A percentile compares a stretch with the other conserved stretches of the same genome.
These are phyloP conservation scores for Eidolon dupreanum DNA, from an alignment of 2,797 vertebrate species.

Conservation along the genomic window DNA sequence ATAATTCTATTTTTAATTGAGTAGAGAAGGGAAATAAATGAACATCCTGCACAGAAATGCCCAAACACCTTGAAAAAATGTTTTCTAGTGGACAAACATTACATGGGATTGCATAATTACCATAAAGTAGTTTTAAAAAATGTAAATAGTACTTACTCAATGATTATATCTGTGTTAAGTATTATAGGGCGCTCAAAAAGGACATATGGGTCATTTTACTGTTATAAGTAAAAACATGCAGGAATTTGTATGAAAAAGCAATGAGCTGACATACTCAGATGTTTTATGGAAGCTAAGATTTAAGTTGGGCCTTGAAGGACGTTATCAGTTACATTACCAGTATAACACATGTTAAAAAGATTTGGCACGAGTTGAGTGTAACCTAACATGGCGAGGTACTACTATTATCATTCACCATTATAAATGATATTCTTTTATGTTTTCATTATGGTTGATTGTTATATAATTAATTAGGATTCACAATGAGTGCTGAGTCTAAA, in stretches of 20 bases:
- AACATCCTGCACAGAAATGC: background rate
- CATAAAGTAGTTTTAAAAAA: background rate
- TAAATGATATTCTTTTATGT: background rate
- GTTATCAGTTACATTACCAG: background rate
- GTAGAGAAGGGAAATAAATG: background rate
- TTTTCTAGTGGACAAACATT: background rate
- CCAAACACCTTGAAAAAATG: background rate
- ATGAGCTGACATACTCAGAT: background rate
- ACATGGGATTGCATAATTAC: background rate
- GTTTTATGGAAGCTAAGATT: background rate
- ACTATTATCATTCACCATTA: background rate
- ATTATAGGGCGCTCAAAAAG: background rate
- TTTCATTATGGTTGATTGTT: background rate
- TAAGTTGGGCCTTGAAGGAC: background rate
- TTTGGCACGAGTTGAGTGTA: background rate
- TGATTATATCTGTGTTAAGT: background rate
- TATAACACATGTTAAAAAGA: background rate
- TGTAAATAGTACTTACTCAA: background rate
- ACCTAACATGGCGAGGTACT: background rate
- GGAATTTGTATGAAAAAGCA: background rate
- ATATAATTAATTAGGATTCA: slow-evolving; percentile 16
- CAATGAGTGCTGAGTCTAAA: background rate
- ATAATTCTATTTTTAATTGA: background rate
- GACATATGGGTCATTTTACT: background rate
- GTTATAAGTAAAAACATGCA: background rate